Base-by-base conservation (phyloP, 53 echinoderm and acorn worm genomes). In the Apostichopus leukothele region DNA sequence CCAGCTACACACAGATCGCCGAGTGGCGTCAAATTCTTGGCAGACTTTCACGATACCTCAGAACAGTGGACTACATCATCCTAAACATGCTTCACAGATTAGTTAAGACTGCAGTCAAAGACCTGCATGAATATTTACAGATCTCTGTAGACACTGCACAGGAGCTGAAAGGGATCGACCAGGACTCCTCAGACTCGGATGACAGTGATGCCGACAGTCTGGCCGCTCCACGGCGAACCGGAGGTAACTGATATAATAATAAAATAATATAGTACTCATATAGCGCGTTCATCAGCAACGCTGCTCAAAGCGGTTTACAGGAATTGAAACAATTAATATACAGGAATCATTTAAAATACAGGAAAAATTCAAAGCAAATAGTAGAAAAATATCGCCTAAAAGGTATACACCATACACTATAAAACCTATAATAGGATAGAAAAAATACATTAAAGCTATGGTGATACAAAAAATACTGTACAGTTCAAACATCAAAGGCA, bases 1-100 rank as follows among this genome's bases (percentile, higher is more conserved):
- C 99, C 3, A 92, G 96, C 9, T 99, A 96, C 90, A 99, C 99
- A 12, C 94, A 99, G 91, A 99, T 99, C 71, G 99, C 99, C n/a
- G 94, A 99, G 85, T 99, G 99, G 99, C 94, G 99, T 9, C 86
- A 86, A 73, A 92, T 99, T 67, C 92, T 99, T 16, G 90, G 90
- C 7, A 94, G 99, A 6, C 91, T 99, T 5, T 96, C 96, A 52
- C 83, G 91, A 77, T 99, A 94, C 88, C 94, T 99, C n/a, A 94
- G 96, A 6, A 89, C 99, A 10, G 96, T 96, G 2, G 99, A 99
- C 88, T 99, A 96, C 89, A 89, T 99, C 21, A 90, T 99, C 76
- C 94, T 99, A 7, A 94, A 99, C 88, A 90, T 99, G 91, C 91
- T 99, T 16, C 95, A 94, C 67, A 93, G 96, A 13, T 86, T 99